These are phyloP conservation scores for Rhynchopsitta pachyrhyncha DNA, from an alignment of 2,113 vertebrate genomes.

Conservation along the genomic window DNA sequence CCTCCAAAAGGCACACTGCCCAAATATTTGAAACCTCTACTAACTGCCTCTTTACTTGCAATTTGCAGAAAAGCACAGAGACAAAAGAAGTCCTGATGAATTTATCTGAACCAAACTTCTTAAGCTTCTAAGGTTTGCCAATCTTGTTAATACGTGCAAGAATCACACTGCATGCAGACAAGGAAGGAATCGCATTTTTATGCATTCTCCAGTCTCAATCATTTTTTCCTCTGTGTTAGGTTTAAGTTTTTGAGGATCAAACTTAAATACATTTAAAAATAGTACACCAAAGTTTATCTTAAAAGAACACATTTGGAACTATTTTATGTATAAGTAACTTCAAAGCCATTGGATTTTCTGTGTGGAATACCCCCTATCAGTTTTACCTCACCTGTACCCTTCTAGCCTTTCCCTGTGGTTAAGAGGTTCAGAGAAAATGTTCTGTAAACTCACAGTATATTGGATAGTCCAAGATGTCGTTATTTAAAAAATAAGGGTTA, in stretches of 20 bases:
- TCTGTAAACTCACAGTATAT: neutral
- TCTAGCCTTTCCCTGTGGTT: neutral
- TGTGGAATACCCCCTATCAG: neutral
- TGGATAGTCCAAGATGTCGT: neutral
- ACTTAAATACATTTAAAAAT: conserved; percentile 14
- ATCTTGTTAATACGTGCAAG: conserved; percentile 9
- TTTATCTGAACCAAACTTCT: conserved; percentile 50
- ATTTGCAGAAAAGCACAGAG: neutral
- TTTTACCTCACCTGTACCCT: neutral
- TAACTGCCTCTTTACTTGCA: neutral
- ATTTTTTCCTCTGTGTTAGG: neutral
- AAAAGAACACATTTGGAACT: conserved; percentile 23
- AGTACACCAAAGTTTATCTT: conserved; percentile 37
- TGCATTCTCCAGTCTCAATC: neutral
- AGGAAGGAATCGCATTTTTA: conserved; percentile 22
- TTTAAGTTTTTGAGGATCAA: conserved; percentile 6
- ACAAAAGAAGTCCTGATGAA: conserved; percentile 45
- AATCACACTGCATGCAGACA: neutral
- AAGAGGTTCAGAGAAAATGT: neutral
- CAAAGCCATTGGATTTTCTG: conserved; percentile 29
- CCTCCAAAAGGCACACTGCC: neutral
- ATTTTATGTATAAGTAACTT: conserved; percentile 7
- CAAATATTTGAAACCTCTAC: neutral
- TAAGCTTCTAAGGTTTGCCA: conserved; percentile 31
- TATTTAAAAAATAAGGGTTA: neutral